Percentiles rank a stretch among this genome's conserved stretches.
Conservation (phyloP, 2,888 invertebrate species). For the Nowickia ferox region DNA sequence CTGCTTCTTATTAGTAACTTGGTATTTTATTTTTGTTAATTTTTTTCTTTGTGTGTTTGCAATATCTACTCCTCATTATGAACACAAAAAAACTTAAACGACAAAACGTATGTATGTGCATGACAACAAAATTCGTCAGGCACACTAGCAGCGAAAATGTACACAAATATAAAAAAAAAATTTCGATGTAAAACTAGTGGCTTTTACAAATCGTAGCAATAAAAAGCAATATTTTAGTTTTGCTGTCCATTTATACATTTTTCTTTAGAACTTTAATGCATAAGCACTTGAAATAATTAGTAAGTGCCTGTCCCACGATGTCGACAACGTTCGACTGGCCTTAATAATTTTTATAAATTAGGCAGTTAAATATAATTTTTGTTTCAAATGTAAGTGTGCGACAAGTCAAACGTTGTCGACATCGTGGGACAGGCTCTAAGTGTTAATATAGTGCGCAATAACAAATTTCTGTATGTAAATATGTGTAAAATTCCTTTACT, state of each 20-base stretch:
- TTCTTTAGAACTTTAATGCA: not conserved
- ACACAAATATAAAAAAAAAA: not conserved
- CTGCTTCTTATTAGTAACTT: slow-evolving; percentile 60
- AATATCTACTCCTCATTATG: slow-evolving; percentile 41
- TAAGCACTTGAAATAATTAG: not conserved
- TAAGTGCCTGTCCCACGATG: no score
- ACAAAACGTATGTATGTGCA: not conserved
- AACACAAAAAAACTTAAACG: slow-evolving; percentile 9
- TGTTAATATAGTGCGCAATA: no score
- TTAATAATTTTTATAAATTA: no score
- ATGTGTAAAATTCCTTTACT: not conserved
- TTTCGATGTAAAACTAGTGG: not conserved
- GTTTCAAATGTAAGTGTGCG: no score
- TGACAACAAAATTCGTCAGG: not conserved
- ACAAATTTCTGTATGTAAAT: not conserved
- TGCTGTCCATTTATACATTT: no score
- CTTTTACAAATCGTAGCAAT: no score
- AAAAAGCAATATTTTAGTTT: no score
- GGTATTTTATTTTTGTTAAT: slow-evolving; percentile 13
- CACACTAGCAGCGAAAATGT: slow-evolving; percentile 32
- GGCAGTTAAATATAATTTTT: no score
- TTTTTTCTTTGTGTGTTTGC: not conserved
- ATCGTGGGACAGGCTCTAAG: no score
- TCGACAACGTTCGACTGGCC: no score
- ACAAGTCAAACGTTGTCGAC: no score